These are phyloP conservation scores for Gadopsis marmoratus DNA, from an alignment of 2,797 vertebrate genomes.

Conservation along the genomic window DNA sequence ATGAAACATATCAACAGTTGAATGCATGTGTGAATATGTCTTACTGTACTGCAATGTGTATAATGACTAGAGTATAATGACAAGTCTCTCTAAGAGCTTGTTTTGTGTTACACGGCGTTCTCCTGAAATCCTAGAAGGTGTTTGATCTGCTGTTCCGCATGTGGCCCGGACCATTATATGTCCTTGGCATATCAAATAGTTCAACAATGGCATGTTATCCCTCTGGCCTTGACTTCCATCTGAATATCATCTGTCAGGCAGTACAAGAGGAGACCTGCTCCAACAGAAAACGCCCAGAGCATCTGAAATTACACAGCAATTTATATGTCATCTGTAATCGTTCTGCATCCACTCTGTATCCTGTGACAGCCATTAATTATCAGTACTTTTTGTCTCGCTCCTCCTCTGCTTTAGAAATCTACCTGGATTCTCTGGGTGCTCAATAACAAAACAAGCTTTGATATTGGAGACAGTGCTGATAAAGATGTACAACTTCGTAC, in stretches of 20 bases:
- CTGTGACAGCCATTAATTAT: conserved; percentile 85
- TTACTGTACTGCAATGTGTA: conserved; percentile 10
- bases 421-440: conserved; percentile 69
- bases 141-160: conserved; percentile 70
- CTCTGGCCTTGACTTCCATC: conserved; percentile 70
- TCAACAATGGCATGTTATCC: conserved; percentile 74
- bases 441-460: conserved; percentile 60
- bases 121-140: conserved; percentile 75
- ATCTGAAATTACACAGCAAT: conserved; percentile 89
- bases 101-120: conserved; percentile 57
- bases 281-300: conserved; percentile 71
- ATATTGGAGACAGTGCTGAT: conserved; percentile 59
- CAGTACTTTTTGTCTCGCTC: conserved; percentile 69
- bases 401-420: conserved; percentile 60
- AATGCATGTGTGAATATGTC: background rate
- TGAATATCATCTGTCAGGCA: conserved; percentile 81
- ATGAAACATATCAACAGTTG: background rate
- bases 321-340: conserved; percentile 86
- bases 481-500: conserved; percentile 45
- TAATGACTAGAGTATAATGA: conserved; percentile 12
- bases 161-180: conserved; percentile 59
- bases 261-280: conserved; percentile 83
- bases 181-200: conserved; percentile 71
- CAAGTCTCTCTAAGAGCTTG: conserved; percentile 44
- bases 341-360: conserved; percentile 73